Percentiles rank a stretch among this genome's conserved stretches.
These are phyloP conservation scores for Rotaria socialis DNA, from an alignment of 2,888 invertebrate genomes.

Conservation along the genomic window DNA sequence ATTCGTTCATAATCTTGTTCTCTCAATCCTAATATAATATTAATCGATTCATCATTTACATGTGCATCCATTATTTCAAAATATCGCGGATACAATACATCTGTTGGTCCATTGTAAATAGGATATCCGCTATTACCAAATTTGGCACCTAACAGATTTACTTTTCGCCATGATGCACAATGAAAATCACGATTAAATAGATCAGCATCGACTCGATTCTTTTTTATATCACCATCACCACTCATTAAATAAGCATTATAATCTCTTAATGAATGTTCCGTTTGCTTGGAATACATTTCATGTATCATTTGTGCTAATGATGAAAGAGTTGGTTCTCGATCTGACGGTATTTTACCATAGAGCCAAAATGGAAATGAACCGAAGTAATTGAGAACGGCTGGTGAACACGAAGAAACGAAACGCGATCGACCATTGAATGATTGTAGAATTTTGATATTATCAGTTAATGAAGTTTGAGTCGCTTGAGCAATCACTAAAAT, in stretches of 20 bases:
- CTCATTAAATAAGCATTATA: not conserved
- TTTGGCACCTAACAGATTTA: not conserved
- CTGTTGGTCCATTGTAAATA: not conserved
- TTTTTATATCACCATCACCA: not conserved
- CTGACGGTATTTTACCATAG: not conserved
- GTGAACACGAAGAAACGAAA: not conserved
- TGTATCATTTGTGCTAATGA: not conserved
- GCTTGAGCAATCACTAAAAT: too few relatives aligned
- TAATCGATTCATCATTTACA: too few relatives aligned
- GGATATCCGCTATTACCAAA: not conserved
- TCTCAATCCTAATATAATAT: too few relatives aligned
- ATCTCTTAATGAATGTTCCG: not conserved
- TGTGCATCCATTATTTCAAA: too few relatives aligned
- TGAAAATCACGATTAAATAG: not conserved
- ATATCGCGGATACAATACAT: not conserved
- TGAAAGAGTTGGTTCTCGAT: not conserved
- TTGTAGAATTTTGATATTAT: conserved; percentile 7
- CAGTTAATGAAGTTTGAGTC: not conserved
- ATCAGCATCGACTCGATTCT: not conserved
- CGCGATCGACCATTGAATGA: not conserved
- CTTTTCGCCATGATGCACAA: not conserved
- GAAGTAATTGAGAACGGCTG: not conserved
- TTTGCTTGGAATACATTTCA: not conserved
- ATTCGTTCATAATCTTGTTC: too few relatives aligned
- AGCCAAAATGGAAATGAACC: not conserved